These are phyloP conservation scores for Xiphorhynchus elegans DNA, from an alignment of 2,113 vertebrate species.

Conservation along the genomic window DNA sequence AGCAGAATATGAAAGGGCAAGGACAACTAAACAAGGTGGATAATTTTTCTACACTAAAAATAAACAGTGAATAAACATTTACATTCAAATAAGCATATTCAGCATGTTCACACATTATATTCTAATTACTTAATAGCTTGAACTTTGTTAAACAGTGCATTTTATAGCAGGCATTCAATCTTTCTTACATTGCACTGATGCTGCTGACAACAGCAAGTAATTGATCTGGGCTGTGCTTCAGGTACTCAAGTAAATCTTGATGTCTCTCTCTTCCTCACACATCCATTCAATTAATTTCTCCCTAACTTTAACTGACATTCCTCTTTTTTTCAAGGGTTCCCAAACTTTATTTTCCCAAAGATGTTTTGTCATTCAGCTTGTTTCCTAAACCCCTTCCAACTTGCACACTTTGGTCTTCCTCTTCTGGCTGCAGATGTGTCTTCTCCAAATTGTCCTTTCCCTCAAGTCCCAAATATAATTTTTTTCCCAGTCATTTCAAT, in stretches of 20 bases:
- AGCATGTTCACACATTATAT: slow-evolving; percentile 65
- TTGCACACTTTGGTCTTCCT: background rate
- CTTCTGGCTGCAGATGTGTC: background rate
- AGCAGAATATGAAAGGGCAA: slow-evolving; percentile 6
- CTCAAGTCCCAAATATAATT: background rate
- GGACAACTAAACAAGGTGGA: slow-evolving; percentile 23
- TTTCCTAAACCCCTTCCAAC: background rate
- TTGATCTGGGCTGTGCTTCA: slow-evolving; percentile 56
- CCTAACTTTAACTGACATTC: slow-evolving; percentile 29
- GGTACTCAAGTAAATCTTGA: slow-evolving; percentile 53
- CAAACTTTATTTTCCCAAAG: background rate
- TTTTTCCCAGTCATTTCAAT: background rate
- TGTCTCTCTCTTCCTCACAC: slow-evolving; percentile 2
- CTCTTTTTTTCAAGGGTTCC: slow-evolving; percentile 14
- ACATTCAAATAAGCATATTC: slow-evolving; percentile 63
- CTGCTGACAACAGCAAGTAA: slow-evolving; percentile 61
- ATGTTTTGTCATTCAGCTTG: slow-evolving; percentile 11
- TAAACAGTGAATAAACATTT: slow-evolving; percentile 51
- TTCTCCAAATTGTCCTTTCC: background rate
- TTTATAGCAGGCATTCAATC: slow-evolving; percentile 49
- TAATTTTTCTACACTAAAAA: slow-evolving; percentile 46
- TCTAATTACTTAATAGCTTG: slow-evolving; percentile 66
- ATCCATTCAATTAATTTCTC: slow-evolving; percentile 49
- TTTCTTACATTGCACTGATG: slow-evolving; percentile 10
- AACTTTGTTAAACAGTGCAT: slow-evolving; percentile 44